Evolutionary conservation across 2,888 invertebrate species (phyloP).

Genomic region (Liodrosophila aerea): DNA sequence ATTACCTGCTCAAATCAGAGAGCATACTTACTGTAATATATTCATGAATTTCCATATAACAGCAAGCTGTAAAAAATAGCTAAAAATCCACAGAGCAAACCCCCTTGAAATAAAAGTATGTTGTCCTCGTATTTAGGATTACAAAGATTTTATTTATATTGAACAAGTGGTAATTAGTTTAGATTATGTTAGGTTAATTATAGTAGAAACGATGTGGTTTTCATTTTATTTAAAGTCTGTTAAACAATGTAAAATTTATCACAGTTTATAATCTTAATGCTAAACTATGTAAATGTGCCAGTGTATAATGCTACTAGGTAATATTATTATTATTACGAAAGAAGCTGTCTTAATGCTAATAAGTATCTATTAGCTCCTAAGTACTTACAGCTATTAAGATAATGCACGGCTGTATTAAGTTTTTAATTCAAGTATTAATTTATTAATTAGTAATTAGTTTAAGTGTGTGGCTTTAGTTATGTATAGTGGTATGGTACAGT

Average conservation of each 20-base stretch:
- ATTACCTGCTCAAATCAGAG: no score
- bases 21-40: no score
- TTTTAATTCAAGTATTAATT: slow-evolving; percentile 8
- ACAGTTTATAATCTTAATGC: slow-evolving; percentile 73
- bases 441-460: slow-evolving; percentile 6
- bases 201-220: slow-evolving; percentile 46
- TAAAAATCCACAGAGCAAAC: no score
- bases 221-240: slow-evolving; percentile 60
- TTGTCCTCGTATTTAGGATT: slow-evolving; percentile 48
- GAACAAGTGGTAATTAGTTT: slow-evolving; percentile 68
- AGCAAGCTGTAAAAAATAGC: no score
- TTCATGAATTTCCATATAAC: no score
- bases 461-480: not conserved
- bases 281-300: slow-evolving; percentile 46
- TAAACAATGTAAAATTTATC: slow-evolving; percentile 77
- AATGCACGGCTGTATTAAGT: slow-evolving; percentile 45
- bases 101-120: not conserved
- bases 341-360: slow-evolving; percentile 27
- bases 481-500: slow-evolving; percentile 23
- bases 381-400: slow-evolving; percentile 34
- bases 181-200: slow-evolving; percentile 52
- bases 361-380: slow-evolving; percentile 6
- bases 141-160: slow-evolving; percentile 69
- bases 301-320: slow-evolving; percentile 30
- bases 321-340: slow-evolving; percentile 36